Base-by-base conservation (phyloP, 2,113 vertebrate species). In the Chionomys nivalis region DNA sequence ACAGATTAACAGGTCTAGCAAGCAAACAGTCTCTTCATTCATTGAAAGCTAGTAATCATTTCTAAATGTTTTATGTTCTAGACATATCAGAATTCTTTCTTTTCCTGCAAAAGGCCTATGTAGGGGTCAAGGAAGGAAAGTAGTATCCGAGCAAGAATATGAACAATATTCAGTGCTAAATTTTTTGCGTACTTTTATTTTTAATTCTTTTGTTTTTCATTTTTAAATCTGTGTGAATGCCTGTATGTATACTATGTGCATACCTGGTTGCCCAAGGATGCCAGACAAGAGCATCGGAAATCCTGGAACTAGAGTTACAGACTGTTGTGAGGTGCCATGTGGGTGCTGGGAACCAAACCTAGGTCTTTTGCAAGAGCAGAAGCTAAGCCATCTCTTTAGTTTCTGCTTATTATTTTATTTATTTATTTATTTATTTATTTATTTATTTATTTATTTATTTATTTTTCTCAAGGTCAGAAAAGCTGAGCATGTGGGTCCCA, bases 21-120 rank as follows among this genome's bases (percentile, higher is more conserved):
- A 92, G 63, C 31, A 95, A 77, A 49, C 52, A 19, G 26, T 94
- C 52, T 96, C 58, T 94, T 86, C 1, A 83, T 93, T 96, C 83
- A 76, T 73, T 95, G 68, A 94, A 94, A 87, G 87, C 88, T 90
- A 96, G 82, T 92, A 78, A 90, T 93, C 83, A 94, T 92, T 70
- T 93, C n/a, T 96, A 86, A 97, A 49, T 86, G 79, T 76, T 89
- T 93, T 7, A 2, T 88, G 44, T 95, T 88, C 61, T 89, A 73
- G 65, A 70, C 86, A 52, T 93, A 75, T 87, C 49, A 96, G n/a
- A 95, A 91, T 92, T 42, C 11, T 24, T 85, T 76, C 13, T 47
- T 78, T 95, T 58, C 39, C 47, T 93, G 26, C n/a, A 78, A 21
- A 65, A 36, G 63, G 4, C 55, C 81, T 91, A 39, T 10, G 79